phyloP scores from a whole-genome alignment of 1,140 invertebrate species.

The Scaptodrosophila lebanonensis region DNA sequence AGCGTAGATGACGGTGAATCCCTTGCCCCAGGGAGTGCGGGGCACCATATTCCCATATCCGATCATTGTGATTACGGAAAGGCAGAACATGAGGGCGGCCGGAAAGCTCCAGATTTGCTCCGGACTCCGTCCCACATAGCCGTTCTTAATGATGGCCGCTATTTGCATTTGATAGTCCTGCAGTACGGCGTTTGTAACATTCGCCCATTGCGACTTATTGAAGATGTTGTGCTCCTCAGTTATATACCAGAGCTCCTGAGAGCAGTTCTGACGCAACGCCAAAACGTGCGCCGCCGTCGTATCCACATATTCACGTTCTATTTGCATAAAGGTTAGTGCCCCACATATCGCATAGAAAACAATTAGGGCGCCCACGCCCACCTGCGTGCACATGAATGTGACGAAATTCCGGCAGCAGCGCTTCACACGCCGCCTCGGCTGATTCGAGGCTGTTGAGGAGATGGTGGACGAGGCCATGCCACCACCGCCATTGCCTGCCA shows the following conservation, averaged over 20 bases:
- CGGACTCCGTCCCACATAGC: slow-evolving; percentile 86
- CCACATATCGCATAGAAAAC: slow-evolving; percentile 97
- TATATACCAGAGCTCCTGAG: slow-evolving; percentile 85
- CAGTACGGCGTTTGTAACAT: slow-evolving; percentile 82
- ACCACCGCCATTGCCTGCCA: slow-evolving; percentile 15
- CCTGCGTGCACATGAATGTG: slow-evolving; percentile 94
- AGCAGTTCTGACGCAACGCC: slow-evolving; percentile 79
- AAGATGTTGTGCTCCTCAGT: slow-evolving; percentile 86
- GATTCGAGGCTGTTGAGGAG: slow-evolving; percentile 82
- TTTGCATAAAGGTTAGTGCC: slow-evolving; percentile 91
- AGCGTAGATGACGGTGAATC: slow-evolving; percentile 94
- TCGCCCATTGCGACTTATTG: slow-evolving; percentile 84
- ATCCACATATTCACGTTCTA: slow-evolving; percentile 86
- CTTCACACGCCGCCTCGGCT: slow-evolving; percentile 81
- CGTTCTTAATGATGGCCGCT: slow-evolving; percentile 82
- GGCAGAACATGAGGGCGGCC: slow-evolving; percentile 90
- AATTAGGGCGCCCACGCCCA: slow-evolving; percentile 95
- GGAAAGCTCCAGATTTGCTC: slow-evolving; percentile 90
- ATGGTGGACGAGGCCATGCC: slow-evolving; percentile 31
- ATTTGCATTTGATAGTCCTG: slow-evolving; percentile 85
- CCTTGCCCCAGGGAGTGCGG: slow-evolving; percentile 92
- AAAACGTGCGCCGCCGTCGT: slow-evolving; percentile 79
- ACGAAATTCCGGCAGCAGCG: slow-evolving; percentile 90
- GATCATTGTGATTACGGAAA: slow-evolving; percentile 94
- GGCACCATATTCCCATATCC: slow-evolving; percentile 97